Evolutionary conservation across 2,113 vertebrate genomes (phyloP).

Genomic region (Aramus guarauna): DNA sequence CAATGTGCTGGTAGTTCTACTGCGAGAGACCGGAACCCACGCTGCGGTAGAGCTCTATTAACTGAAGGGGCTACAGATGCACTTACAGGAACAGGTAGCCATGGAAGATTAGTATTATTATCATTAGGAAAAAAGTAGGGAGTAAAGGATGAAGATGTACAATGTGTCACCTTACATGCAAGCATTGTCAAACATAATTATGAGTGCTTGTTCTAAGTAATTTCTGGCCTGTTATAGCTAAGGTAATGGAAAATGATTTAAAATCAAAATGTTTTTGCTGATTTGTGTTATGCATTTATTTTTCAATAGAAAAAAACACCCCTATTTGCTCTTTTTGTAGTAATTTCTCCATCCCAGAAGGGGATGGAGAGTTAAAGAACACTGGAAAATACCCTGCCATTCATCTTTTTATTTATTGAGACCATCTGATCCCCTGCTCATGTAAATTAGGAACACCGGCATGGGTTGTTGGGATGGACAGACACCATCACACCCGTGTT

Average conservation of each 20-base stretch:
- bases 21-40: neutral
- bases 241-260: neutral
- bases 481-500: too few relatives aligned
- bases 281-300: neutral
- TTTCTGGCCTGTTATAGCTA: neutral
- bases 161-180: neutral
- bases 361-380: neutral
- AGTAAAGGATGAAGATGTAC: neutral
- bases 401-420: neutral
- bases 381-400: neutral
- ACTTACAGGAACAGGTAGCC: neutral
- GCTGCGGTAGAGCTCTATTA: neutral
- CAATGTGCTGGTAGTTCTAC: neutral
- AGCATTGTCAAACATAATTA: neutral
- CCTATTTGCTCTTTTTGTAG: neutral
- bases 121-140: too few relatives aligned
- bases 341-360: neutral
- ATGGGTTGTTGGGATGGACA: fast-evolving
- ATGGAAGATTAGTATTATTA: neutral
- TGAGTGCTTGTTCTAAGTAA: neutral
- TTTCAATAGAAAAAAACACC: neutral
- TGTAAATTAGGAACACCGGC: fast-evolving
- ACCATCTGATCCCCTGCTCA: neutral
- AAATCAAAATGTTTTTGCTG: neutral
- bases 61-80: neutral